Conservation (phyloP, 2,113 vertebrate species). For the Channa maculata region DNA sequence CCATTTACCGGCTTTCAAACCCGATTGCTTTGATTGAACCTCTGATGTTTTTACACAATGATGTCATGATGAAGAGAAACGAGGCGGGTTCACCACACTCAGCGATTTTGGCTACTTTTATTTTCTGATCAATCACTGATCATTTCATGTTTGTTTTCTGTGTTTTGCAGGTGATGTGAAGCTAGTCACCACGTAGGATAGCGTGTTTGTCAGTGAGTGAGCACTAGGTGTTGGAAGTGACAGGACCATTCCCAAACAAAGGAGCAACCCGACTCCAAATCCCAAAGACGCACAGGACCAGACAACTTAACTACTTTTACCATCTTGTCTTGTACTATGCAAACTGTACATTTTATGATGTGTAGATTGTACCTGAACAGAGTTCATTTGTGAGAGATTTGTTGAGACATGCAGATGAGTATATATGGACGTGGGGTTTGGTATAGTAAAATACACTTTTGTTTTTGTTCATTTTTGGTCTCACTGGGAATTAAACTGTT, state of each 20-base stretch:
- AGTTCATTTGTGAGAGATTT: conserved; percentile 87
- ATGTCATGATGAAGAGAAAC: conserved; percentile 49
- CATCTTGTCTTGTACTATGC: conserved; percentile 94
- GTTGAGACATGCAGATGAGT: conserved; percentile 86
- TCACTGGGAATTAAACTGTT: conserved; percentile 81
- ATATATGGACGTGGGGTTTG: conserved; percentile 81
- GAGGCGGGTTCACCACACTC: conserved; percentile 16
- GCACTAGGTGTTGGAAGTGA: conserved; percentile 10
- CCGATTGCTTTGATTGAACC: conserved; percentile 30
- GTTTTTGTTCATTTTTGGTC: conserved; percentile 43
- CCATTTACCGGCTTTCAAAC: conserved; percentile 56
- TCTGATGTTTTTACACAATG: conserved; percentile 23
- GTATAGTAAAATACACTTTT: conserved; percentile 74
- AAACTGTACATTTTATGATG: conserved; percentile 93
- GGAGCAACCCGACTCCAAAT: conserved; percentile 75
- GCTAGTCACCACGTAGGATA: conserved; percentile 26
- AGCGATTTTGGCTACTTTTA: background rate
- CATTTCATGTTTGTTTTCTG: background rate
- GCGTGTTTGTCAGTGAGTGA: background rate
- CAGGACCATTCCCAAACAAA: conserved; percentile 59
- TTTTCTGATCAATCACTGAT: background rate
- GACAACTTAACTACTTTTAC: conserved; percentile 80
- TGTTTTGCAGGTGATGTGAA: conserved; percentile 80
- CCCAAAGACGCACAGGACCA: conserved; percentile 91
- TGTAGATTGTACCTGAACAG: conserved; percentile 87